Percentiles rank a stretch among this genome's conserved stretches.
Evolutionary conservation across 1,140 invertebrate genomes (phyloP).

Genomic region (Trichogramma pretiosum): DNA sequence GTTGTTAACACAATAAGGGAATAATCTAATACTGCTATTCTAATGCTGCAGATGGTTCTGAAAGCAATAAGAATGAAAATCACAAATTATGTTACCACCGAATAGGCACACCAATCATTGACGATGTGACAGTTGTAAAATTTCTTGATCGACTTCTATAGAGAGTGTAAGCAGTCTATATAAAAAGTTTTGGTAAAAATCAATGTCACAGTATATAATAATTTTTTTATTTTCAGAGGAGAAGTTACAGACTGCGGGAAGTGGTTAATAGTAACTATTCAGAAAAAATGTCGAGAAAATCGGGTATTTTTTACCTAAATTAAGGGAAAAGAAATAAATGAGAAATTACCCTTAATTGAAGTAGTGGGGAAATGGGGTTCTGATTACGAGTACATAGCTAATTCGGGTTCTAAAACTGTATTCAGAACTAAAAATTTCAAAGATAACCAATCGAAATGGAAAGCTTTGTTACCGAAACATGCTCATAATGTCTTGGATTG

Average conservation of each 20-base stretch:
- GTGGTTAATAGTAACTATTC: conserved; percentile 72
- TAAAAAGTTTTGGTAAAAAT: too few species aligned
- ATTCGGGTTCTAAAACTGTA: conserved; percentile 71
- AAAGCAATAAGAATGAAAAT: conserved; percentile 76
- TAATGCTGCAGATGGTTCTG: conserved; percentile 82
- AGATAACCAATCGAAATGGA: conserved; percentile 70
- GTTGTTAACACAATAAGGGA: conserved; percentile 87
- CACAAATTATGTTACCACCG: conserved; percentile 93
- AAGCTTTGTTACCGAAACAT: conserved; percentile 76
- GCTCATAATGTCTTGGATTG: conserved; percentile 82
- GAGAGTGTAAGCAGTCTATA: conserved; percentile 67
- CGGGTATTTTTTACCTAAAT: conserved; percentile 76
- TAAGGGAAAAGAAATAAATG: conserved; percentile 50
- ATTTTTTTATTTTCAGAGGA: too few species aligned
- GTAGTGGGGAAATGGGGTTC: conserved; percentile 86
- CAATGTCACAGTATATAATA: too few species aligned
- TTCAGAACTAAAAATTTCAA: conserved; percentile 79
- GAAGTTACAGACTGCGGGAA: conserved; percentile 83
- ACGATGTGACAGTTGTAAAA: conserved; percentile 84
- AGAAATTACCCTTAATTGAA: conserved; percentile 58
- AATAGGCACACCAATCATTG: conserved; percentile 74
- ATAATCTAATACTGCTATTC: conserved; percentile 79
- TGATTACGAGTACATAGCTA: conserved; percentile 92
- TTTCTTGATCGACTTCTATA: conserved; percentile 87
- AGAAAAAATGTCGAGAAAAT: conserved; percentile 82